A percentile compares a stretch with the other conserved stretches of the same genome.
phyloP scores from a whole-genome alignment of 2,113 vertebrate genomes.

The Riparia riparia region DNA sequence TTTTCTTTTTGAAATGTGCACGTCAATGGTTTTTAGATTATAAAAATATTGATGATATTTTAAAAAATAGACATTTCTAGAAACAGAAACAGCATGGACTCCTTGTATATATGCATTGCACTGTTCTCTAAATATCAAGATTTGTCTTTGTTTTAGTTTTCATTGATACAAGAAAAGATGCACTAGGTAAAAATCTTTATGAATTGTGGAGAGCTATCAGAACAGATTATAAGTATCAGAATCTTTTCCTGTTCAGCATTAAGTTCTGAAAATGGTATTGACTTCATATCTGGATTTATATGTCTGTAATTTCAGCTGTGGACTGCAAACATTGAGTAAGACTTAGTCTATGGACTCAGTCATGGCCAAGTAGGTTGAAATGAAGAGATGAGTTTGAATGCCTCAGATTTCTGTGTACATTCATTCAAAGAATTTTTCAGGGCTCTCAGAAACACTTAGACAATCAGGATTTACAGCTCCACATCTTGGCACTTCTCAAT shows the following conservation, averaged over 20 bases:
- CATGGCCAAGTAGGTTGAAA: not conserved
- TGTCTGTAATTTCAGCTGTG: not conserved
- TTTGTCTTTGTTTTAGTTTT: not conserved
- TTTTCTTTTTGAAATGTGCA: not conserved
- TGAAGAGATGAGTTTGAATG: not conserved
- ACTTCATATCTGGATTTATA: not conserved
- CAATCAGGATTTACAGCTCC: not conserved
- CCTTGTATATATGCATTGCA: not conserved
- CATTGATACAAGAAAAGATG: not conserved
- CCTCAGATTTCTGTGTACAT: not conserved
- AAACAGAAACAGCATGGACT: not conserved
- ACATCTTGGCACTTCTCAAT: not conserved
- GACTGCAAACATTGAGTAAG: not conserved
- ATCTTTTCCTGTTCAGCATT: not conserved
- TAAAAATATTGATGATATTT: not conserved
- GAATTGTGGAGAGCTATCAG: not conserved
- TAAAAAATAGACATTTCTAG: not conserved
- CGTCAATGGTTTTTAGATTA: not conserved
- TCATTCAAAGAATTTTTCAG: conserved; percentile 2
- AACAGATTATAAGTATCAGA: not conserved
- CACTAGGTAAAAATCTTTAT: not conserved
- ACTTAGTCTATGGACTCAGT: not conserved
- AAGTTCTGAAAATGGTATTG: not conserved
- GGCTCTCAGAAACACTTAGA: not conserved
- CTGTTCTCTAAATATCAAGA: not conserved